These are phyloP conservation scores for Coracopsis vasa DNA, from an alignment of 2,113 vertebrate species.

Conservation along the genomic window DNA sequence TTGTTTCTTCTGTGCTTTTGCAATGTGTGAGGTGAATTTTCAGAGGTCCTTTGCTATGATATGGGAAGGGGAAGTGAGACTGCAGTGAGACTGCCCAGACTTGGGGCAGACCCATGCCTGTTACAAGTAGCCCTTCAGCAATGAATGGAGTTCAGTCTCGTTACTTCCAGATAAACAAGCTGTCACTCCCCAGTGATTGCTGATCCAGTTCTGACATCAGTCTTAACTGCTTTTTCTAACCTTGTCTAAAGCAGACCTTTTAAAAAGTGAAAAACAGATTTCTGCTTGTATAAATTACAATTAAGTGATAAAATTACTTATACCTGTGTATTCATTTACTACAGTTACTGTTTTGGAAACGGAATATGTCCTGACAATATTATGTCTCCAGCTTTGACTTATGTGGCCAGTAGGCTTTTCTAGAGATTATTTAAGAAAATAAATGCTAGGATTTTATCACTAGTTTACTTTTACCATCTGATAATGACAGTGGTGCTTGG, in stretches of 20 bases:
- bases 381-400: slow-evolving; percentile 51
- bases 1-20: not conserved
- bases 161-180: not conserved
- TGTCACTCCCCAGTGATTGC: not conserved
- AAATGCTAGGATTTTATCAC: slow-evolving; percentile 40
- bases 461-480: slow-evolving; percentile 59
- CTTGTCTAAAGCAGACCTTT: not conserved
- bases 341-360: slow-evolving; percentile 59
- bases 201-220: slow-evolving; percentile 46
- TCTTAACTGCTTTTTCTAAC: slow-evolving; percentile 42
- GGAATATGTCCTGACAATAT: slow-evolving; percentile 14
- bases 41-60: not conserved
- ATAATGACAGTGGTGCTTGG: slow-evolving; percentile 45
- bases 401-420: slow-evolving; percentile 53
- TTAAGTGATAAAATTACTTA: slow-evolving; percentile 60
- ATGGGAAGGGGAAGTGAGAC: not conserved
- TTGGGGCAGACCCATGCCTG: not conserved
- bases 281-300: slow-evolving; percentile 62
- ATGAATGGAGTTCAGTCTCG: not conserved
- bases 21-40: not conserved
- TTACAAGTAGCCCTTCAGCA: not conserved
- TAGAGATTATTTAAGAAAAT: slow-evolving; percentile 43
- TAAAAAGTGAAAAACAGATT: slow-evolving; percentile 59
- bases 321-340: slow-evolving; percentile 21
- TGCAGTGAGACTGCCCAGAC: not conserved